Base-by-base conservation (phyloP, 2,797 vertebrate genomes). In the Pagetopsis macropterus region DNA sequence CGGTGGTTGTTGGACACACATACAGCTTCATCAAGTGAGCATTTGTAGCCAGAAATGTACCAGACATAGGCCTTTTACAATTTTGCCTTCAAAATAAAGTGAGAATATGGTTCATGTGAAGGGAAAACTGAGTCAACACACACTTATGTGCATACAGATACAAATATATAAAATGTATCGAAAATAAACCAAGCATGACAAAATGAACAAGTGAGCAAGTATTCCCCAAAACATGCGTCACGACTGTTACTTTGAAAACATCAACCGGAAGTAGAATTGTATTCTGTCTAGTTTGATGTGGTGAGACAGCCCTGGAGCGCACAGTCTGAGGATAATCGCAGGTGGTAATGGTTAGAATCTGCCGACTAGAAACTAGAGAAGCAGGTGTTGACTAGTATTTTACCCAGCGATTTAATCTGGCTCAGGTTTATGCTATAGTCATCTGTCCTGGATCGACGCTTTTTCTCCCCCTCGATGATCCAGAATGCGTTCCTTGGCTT, bases 291-390 rank as follows among this genome's bases (percentile, higher is more conserved):
- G 1, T 60, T 75, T 60, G 41, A 65, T 8, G n/a, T 58, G 65
- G 49, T 21, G 81, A 79, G 57, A 48, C 71, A 49, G 46, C 56
- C 16, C 40, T 0, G 62, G 54, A 72, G 86, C 81, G 86, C 78
- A 43, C 83, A 70, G 61, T 79, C 67, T 52, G 78, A 72, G 80
- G 85, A 84, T 88, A 88, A 87, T 80, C 88, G 85, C 91, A 92
- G 92, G 91, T 93, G 90, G 85, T 70, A 14, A 71, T 81, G 67
- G 65, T 33, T 50, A 57, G 78, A 72, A 82, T 85, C 80, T 66
- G 58, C 60, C 27, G 54, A 48, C 65, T 5, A 68, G 64, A 62
- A 40, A 43, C 68, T 21, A 60, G 11, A 44, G 52, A 31, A 70
- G 75, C 86, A 64, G 68, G 69, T 84, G 76, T 50, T 10, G 2